A percentile compares a stretch with the other conserved stretches of the same genome.
Evolutionary conservation across 2,797 vertebrate species (phyloP).

Genomic region (Thalassophryne amazonica): DNA sequence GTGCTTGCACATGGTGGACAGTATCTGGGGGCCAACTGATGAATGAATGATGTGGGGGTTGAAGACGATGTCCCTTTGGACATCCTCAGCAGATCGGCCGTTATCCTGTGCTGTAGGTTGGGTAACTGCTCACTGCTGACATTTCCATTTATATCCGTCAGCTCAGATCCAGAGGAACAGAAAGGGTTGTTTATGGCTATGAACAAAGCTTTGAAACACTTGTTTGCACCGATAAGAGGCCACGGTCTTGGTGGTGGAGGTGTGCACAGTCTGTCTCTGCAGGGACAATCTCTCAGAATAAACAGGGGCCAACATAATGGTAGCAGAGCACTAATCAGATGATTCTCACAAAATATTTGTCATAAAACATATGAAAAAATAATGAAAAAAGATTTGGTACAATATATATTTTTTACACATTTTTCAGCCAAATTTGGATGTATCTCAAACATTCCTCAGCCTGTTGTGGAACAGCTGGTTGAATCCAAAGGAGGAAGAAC

Average conservation of each 20-base stretch:
- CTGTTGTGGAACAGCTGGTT: no score
- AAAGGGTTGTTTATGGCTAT: constrained; percentile 21
- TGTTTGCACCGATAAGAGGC: constrained; percentile 1
- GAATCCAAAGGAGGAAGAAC: no score
- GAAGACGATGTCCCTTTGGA: constrained; percentile 23
- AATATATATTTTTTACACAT: no score
- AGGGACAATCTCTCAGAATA: background rate
- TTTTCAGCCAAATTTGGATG: no score
- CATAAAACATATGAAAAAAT: no score
- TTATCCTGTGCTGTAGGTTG: constrained; percentile 41
- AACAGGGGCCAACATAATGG: no score
- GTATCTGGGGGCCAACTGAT: constrained; percentile 16
- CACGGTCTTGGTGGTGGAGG: background rate
- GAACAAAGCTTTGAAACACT: constrained; percentile 12
- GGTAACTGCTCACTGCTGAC: constrained; percentile 42
- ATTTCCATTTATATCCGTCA: constrained; percentile 58
- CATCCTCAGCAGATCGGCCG: constrained; percentile 50
- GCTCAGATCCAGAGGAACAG: constrained; percentile 18
- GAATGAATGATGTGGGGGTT: constrained; percentile 44
- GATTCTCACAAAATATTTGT: no score
- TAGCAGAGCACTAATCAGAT: no score
- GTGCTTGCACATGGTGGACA: background rate
- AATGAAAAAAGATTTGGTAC: no score
- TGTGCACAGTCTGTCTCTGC: background rate
- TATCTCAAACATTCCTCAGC: no score